Evolutionary conservation across 2,888 invertebrate species (phyloP).

Genomic region (Oligia latruncula): DNA sequence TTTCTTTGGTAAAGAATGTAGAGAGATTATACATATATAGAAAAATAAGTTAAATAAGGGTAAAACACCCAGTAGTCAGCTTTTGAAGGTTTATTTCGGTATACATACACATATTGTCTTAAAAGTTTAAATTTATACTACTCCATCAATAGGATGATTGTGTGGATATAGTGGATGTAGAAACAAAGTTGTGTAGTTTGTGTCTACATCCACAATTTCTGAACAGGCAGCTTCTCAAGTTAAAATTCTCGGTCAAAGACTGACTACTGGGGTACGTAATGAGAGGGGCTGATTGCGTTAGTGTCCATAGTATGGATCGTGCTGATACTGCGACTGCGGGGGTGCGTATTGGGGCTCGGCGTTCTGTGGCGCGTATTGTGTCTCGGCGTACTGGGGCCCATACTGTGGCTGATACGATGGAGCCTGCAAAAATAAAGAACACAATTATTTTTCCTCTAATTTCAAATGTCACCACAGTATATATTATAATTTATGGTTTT

Average conservation of each 20-base stretch:
- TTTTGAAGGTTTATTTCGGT: not conserved
- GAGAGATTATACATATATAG: constrained; percentile 37
- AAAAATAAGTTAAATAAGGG: constrained; percentile 17
- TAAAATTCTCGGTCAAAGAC: not conserved
- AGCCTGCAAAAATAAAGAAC: constrained; percentile 28
- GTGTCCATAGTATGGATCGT: constrained; percentile 84
- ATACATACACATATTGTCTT: not conserved
- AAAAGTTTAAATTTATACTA: not conserved
- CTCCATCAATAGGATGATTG: not conserved
- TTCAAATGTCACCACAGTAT: not conserved
- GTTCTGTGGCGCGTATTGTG: constrained; percentile 49
- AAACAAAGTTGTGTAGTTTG: too few species aligned
- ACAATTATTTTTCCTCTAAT: not conserved
- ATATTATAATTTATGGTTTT: too few species aligned
- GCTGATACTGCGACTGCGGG: constrained; percentile 68
- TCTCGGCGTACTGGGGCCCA: constrained; percentile 59
- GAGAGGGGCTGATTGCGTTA: constrained; percentile 57
- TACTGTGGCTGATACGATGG: constrained; percentile 60
- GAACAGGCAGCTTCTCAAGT: not conserved
- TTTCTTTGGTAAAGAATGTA: constrained; percentile 61
- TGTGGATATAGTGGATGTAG: too few species aligned
- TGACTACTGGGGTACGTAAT: not conserved
- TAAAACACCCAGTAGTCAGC: not conserved
- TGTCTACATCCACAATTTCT: not conserved
- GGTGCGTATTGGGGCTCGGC: constrained; percentile 53